phyloP scores from a whole-genome alignment of 2,797 vertebrate species.

The Glossophaga mutica region DNA sequence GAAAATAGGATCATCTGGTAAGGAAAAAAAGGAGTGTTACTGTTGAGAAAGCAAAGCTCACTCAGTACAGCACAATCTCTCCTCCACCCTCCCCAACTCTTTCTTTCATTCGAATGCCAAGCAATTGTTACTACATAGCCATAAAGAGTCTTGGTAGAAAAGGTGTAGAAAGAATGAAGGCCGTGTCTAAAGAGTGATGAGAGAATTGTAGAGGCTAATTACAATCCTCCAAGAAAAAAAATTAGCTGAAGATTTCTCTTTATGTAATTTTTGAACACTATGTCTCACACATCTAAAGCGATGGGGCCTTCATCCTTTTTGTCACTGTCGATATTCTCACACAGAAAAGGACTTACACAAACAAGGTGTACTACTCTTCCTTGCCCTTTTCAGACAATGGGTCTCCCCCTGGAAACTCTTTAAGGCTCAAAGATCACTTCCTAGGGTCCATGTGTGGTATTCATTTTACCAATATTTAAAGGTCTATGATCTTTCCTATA shows the following conservation, averaged over 20 bases:
- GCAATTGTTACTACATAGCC: background rate
- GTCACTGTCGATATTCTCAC: background rate
- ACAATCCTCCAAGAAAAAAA: background rate
- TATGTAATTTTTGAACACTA: background rate
- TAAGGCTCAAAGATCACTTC: background rate
- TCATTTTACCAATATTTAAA: background rate
- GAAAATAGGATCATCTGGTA: conserved; percentile 98
- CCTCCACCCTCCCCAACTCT: background rate
- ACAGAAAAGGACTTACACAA: background rate
- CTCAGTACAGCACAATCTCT: background rate
- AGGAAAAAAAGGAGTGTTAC: conserved; percentile 64
- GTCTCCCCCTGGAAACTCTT: background rate
- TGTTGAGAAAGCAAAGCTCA: background rate
- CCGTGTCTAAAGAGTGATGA: background rate
- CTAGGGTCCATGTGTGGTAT: background rate
- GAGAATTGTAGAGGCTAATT: background rate
- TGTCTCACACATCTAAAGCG: background rate
- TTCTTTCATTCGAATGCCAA: background rate
- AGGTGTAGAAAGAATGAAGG: background rate
- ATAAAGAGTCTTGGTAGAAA: background rate
- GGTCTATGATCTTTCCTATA: background rate
- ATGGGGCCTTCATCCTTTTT: background rate
- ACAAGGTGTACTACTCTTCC: background rate
- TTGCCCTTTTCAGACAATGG: background rate
- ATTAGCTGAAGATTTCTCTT: background rate